Percentiles rank a stretch among this genome's conserved stretches.
These are phyloP conservation scores for Eueremaeus valkanovi DNA, from an alignment of 2,888 invertebrate species.

Conservation along the genomic window DNA sequence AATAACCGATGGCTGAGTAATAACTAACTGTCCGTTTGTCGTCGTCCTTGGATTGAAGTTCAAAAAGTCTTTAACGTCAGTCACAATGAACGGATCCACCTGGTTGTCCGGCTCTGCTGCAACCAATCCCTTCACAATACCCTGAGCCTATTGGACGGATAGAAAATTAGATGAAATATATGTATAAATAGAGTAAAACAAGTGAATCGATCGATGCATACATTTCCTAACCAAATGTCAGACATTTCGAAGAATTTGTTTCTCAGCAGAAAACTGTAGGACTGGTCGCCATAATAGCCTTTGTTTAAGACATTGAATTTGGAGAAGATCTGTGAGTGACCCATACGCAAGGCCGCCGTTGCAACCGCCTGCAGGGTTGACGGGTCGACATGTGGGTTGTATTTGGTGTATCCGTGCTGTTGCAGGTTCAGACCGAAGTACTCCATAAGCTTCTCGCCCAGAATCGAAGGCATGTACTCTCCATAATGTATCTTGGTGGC, in stretches of 20 bases:
- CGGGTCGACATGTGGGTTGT: constrained; percentile 44
- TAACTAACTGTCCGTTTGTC: not conserved
- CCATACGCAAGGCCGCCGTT: constrained; percentile 44
- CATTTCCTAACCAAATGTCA: constrained; percentile 41
- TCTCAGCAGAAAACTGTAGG: constrained; percentile 36
- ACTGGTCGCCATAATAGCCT: constrained; percentile 10
- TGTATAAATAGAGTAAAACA: not conserved
- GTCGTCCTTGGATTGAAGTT: constrained; percentile 39
- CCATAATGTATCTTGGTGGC: constrained; percentile 44
- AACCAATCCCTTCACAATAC: constrained; percentile 35
- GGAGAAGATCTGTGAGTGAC: constrained; percentile 43
- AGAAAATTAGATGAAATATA: not conserved
- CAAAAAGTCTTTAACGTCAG: constrained; percentile 42
- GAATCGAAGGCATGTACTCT: constrained; percentile 45
- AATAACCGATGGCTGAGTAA: constrained; percentile 35
- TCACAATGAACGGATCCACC: constrained; percentile 40
- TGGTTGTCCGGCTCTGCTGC: constrained; percentile 34
- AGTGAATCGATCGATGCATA: not conserved
- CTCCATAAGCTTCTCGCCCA: constrained; percentile 43
- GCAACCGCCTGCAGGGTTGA: constrained; percentile 45
- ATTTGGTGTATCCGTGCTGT: constrained; percentile 44
- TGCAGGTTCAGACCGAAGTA: constrained; percentile 41
- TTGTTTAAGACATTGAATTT: constrained; percentile 35
- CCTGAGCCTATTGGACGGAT: not conserved
- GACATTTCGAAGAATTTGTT: constrained; percentile 44